phyloP scores from a whole-genome alignment of 2,888 invertebrate genomes.

The Calameuta idolon region DNA sequence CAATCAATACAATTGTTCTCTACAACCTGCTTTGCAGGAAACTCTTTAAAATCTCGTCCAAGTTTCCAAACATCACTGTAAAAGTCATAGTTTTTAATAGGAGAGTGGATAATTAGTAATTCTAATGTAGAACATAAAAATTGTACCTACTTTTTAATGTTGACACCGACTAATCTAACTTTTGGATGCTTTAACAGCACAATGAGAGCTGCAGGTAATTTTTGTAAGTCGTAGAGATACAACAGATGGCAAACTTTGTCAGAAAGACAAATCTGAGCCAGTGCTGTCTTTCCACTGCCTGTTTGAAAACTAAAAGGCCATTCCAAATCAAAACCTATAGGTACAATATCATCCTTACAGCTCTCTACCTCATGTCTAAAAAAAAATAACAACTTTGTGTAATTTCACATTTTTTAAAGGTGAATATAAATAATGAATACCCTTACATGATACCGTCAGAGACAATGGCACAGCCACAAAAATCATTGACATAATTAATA shows the following conservation, averaged over 20 bases:
- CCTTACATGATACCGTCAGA: slow-evolving; percentile 60
- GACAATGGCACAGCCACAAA: slow-evolving; percentile 51
- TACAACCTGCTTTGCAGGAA: slow-evolving; percentile 69
- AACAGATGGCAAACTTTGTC: slow-evolving; percentile 71
- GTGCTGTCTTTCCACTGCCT: slow-evolving; percentile 72
- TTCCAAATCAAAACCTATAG: slow-evolving; percentile 76
- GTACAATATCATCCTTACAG: slow-evolving; percentile 59
- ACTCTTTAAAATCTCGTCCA: slow-evolving; percentile 72
- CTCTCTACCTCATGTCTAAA: slow-evolving; percentile 61
- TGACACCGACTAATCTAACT: slow-evolving; percentile 73
- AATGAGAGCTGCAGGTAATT: slow-evolving; percentile 71
- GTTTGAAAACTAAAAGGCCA: slow-evolving; percentile 75
- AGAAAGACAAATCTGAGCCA: slow-evolving; percentile 74
- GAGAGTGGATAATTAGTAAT: background rate
- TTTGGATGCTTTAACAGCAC: slow-evolving; percentile 71
- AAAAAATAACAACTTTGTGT: slow-evolving; percentile 21
- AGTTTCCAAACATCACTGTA: slow-evolving; percentile 74
- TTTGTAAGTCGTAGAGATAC: slow-evolving; percentile 70
- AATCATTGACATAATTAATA: slow-evolving; percentile 52
- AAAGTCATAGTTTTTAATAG: slow-evolving; percentile 28
- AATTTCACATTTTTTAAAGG: slow-evolving; percentile 15
- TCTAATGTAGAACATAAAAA: slow-evolving; percentile 7
- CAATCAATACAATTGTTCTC: slow-evolving; percentile 72
- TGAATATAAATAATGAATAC: slow-evolving; percentile 12
- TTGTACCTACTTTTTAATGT: slow-evolving; percentile 72